Base-by-base conservation (phyloP, 2,888 invertebrate genomes). In the Hedychridium roseum region DNA sequence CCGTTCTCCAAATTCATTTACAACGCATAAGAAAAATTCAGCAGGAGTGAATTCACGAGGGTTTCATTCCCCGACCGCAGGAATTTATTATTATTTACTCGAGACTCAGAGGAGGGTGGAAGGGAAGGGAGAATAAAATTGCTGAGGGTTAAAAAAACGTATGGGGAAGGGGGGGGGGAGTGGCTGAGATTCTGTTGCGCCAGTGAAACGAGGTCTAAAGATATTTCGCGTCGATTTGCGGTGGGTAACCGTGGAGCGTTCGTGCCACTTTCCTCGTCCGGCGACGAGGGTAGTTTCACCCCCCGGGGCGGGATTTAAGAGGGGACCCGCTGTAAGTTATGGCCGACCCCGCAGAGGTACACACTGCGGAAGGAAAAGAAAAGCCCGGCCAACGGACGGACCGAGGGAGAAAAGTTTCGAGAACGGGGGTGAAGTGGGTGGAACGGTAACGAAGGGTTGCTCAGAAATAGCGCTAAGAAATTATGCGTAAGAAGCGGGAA, bases 291-390 rank as follows among this genome's bases (percentile, higher is more conserved):
- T 41, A 37, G 43, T 47, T 47, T 42, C 14, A 27, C 27, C 11
- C 50, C 27, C 11, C 50, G 21, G 40, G 30, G 42, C 53, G 32
- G 50, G 46, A 52, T 52, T 57, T 49, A 59, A 56, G 56, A 50
- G 50, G 32, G 50, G 54, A 57, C 39, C 35, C 57, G 51, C n/a
- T 52, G 50, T 60, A 54, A 60, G 47, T 60, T 60, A 54, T 57
- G 53, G 44, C 45, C 35, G 34, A 28, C n/a, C n/a, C n/a, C n/a
- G 37, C 46, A 43, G 28, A 32, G 48, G 41, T 50, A 56, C 30
- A 43, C 16, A 38, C 27, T 30, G 38, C 39, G 17, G 32, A 47
- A 45, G 35, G 43, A 36, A 31, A 51, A 50, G n/a, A n/a, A n/a
- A n/a, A n/a, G n/a, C n/a, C n/a, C n/a, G n/a, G n/a, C n/a, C 40